Evolutionary conservation across 2,113 vertebrate species (phyloP), one percentile per base, ranked within the genome.

Genomic region (Chlamydotis undulata): DNA sequence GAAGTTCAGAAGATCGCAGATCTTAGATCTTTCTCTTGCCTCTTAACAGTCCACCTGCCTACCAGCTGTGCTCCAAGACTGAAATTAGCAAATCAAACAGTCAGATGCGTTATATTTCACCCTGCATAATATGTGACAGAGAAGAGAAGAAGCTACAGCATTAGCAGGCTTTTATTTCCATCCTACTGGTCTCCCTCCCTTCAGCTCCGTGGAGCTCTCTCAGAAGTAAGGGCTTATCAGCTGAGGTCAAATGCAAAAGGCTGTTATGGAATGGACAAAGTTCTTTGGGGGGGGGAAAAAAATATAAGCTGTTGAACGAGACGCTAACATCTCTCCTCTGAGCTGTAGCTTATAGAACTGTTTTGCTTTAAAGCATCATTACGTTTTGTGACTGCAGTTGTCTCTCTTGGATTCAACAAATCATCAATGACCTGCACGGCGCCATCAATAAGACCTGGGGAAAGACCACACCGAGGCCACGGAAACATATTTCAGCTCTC

Each of bases 1-100:
- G 43, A 83, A 89, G 70, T 92, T 94, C 86, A 73, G 50, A 95
- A 71, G 94, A 95, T 8, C 10, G 14, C 2, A 3, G n/a, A 64
- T 90, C 86, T 97, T 56, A 95, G 87, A 94, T 90, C 76, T 94
- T 35, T 35, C n/a, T 22, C 88, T 90, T 61, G 59, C 50, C 73
- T 90, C 83, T 88, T 90, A 83, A 56, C 61, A 93, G 93, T 61
- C 76, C 85, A 95, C 91, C 91, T 95, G 92, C 85, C 90, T 78
- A 47, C 91, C 85, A 93, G 92, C 89, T 93, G 95, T 76, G 92
- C 92, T 82, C 43, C 73, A 50, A 14, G 69, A 68, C 39, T 37
- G 73, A 70, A 86, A 81, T 92, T 39, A 78, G 56, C 6, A 60
- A 88, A 96, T 95, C 94, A 94, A 83, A 85, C 61, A 88, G 87